A percentile compares a stretch with the other conserved stretches of the same genome.
Evolutionary conservation across 2,888 invertebrate species (phyloP).

Genomic region (Polyommatus icarus): DNA sequence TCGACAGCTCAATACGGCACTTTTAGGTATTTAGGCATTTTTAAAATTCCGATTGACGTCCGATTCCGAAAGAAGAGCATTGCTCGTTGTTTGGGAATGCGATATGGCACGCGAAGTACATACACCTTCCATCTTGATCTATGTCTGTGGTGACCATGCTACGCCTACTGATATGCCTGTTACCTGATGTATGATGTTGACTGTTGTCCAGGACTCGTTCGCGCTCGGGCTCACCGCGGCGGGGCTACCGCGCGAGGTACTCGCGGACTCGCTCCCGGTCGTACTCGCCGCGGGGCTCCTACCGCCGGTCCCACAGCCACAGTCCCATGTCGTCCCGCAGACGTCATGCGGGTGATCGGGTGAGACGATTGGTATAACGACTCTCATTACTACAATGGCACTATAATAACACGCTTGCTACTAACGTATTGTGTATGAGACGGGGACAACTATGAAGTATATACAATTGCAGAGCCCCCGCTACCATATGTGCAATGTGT

Average conservation of each 20-base stretch:
- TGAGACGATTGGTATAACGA: slow-evolving; percentile 54
- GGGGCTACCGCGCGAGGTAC: slow-evolving; percentile 77
- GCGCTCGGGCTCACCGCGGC: slow-evolving; percentile 81
- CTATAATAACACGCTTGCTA: slow-evolving; percentile 15
- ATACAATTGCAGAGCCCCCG: too few species aligned
- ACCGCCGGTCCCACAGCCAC: slow-evolving; percentile 84
- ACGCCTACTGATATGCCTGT: too few species aligned
- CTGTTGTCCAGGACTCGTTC: slow-evolving; percentile 69
- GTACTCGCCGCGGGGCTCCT: slow-evolving; percentile 81
- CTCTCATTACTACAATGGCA: slow-evolving; percentile 33
- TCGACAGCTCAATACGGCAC: too few species aligned
- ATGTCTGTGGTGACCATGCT: too few species aligned
- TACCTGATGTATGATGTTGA: not conserved
- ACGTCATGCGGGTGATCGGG: slow-evolving; percentile 88
- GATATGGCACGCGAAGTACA: too few species aligned
- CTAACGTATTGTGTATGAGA: not conserved
- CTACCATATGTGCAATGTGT: too few species aligned
- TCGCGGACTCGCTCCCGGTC: slow-evolving; percentile 84
- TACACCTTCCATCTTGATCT: too few species aligned
- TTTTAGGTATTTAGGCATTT: too few species aligned
- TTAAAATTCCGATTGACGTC: too few species aligned
- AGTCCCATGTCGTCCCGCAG: slow-evolving; percentile 91
- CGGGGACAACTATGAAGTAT: too few species aligned
- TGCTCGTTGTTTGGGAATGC: too few species aligned
- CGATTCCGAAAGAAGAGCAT: too few species aligned